Evolutionary conservation across 2,113 vertebrate genomes (phyloP), one percentile per base, ranked within the genome.

Genomic region (Motacilla tschutschensis): DNA sequence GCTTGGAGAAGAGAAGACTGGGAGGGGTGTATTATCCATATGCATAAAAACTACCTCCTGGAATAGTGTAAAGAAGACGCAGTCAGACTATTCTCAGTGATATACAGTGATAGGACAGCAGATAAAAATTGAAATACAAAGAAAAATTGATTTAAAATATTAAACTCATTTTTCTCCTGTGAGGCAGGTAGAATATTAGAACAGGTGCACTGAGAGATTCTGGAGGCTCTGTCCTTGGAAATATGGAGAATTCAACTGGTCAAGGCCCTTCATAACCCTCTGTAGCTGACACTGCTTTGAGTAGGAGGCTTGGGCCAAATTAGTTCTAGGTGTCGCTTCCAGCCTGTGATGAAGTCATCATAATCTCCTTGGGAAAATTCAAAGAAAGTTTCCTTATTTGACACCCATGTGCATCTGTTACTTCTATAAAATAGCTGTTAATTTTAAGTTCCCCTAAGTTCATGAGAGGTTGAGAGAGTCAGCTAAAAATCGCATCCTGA

Each of bases 141-240:
- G 25, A 53, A 63, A 63, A 78, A 17, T 10, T 8, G 1, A n/a
- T 66, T 29, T n/a, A 24, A 85, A 55, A 18, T 13, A 33, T 79
- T 28, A 7, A 78, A 50, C 10, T 3, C 7, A 0, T 17, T 66
- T 60, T 73, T 31, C 38, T 73, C 17, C 26, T 58, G 9, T 4
- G 1, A 31, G 10, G 6, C 26, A 40, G 7, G 6, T 64, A 44
- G 25, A 59, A 44, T 57, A 31, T 47, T 60, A 28, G 19, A 69
- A 38, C 17, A 43, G 19, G 6, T 67, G 5, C 2, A 0, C 38
- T 2, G 3, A 46, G 43, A 24, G 8, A 14, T 57, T 62, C 5
- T 70, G 21, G 20, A 67, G 17, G 66, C 36, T 59, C 12, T 25
- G 12, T 59, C 26, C 26, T 38, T 69, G 38, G 25, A 60, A 13